These are phyloP conservation scores for Pentalonia nigronervosa DNA, from an alignment of 1,140 invertebrate genomes.

Conservation along the genomic window DNA sequence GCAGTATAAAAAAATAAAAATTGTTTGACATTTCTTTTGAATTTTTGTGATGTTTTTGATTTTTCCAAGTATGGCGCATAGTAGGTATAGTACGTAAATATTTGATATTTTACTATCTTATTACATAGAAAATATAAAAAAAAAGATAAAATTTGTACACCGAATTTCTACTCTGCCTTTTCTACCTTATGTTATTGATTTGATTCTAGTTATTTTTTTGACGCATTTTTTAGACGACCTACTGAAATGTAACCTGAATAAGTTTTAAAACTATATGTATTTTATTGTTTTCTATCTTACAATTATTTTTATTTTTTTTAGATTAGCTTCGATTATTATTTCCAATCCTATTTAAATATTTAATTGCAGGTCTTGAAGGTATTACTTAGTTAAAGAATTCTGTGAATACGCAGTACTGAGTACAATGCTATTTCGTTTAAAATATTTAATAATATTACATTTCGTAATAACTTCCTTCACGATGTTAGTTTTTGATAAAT, in stretches of 20 bases:
- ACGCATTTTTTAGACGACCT: background rate
- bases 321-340: background rate
- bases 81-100: background rate
- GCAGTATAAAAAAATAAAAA: background rate
- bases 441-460: background rate
- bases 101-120: constrained; percentile 8
- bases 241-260: background rate
- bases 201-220: background rate
- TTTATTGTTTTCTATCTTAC: background rate
- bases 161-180: background rate
- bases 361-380: background rate
- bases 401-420: background rate
- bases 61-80: background rate
- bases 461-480: background rate
- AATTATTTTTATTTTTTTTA: background rate
- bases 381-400: background rate
- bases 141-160: background rate
- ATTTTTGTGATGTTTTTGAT: background rate
- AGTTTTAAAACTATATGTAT: background rate
- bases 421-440: background rate
- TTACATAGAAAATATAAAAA: background rate
- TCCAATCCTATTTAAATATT: background rate
- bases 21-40: background rate
- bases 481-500: background rate
- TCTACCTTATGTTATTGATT: background rate